Evolutionary conservation across 2,113 vertebrate genomes (phyloP).

Genomic region (Alligator sinensis): DNA sequence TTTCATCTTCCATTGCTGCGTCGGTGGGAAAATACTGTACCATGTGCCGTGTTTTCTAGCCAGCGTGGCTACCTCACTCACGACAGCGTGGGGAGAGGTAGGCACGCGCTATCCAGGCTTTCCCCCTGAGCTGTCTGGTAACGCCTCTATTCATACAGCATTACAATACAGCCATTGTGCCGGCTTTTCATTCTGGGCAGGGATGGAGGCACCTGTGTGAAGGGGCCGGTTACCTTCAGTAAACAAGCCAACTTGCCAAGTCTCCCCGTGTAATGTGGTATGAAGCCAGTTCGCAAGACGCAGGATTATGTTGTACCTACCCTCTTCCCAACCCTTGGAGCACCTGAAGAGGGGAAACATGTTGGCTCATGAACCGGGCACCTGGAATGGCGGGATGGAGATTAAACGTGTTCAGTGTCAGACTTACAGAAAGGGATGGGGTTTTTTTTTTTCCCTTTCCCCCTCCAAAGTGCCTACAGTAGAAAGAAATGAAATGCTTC

Average conservation of each 20-base stretch:
- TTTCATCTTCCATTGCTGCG: background rate
- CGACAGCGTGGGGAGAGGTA: too few relatives aligned
- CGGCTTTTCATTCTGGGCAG: background rate
- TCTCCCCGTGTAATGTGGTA: background rate
- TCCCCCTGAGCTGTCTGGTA: background rate
- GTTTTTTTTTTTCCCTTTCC: too few relatives aligned
- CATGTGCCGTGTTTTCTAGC: background rate
- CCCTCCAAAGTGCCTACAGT: background rate
- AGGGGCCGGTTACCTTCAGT: background rate
- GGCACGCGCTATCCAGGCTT: background rate
- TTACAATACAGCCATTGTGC: background rate
- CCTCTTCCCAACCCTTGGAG: too few relatives aligned
- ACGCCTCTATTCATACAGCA: background rate
- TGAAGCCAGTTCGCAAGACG: background rate
- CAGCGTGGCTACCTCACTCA: background rate
- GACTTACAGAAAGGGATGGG: too few relatives aligned
- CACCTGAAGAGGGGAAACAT: background rate
- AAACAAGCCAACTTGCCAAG: background rate
- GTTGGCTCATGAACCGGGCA: background rate
- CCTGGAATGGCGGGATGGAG: too few relatives aligned
- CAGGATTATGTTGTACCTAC: background rate
- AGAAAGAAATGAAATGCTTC: background rate
- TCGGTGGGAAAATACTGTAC: background rate
- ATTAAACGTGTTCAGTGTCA: too few relatives aligned
- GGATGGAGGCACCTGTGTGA: background rate